Base-by-base conservation (phyloP, 92 coral and sea anemone genomes). In the Epizoanthus stellaris region DNA sequence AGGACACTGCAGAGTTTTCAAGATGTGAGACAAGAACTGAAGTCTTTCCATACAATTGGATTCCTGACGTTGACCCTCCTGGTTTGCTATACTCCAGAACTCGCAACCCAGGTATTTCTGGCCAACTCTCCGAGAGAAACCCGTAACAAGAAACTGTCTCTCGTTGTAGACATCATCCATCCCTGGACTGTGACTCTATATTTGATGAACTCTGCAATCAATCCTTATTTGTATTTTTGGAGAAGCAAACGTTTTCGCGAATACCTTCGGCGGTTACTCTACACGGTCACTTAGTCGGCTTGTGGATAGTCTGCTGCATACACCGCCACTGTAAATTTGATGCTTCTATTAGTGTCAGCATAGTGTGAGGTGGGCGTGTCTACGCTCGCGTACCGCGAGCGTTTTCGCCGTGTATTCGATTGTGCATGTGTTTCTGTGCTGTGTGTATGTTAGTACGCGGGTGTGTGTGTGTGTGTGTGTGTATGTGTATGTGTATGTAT, bases 181-280 rank as follows among this genome's bases (percentile, higher is more conserved):
- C 73, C 73, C 0, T 68, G 73, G 73, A 34, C 42, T 0, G 7
- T 68, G 5, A 68, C 73, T 1, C 40, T 68, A 47, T 14, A 34
- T 40, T 1, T 68, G 73, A 40, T 68, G 20, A 68, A 68, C 73
- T 68, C 73, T 68, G 43, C 73, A 19, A 68, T 68, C 49, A 68
- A 68, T 68, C 73, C 73, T 38, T 68, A 68, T 19, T 15, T 68
- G 73, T 68, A 68, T 68, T 68, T 68, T 43, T 68, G 73, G 73
- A 68, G 73, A 68, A 38, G 73, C 45, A 68, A 68, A 38, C 39
- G 42, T 8, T 68, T 68, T 19, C 73, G 73, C 34, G 20, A 25
- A 36, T 2, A 38, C 47, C 17, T 68, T 43, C 39, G 73, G 4
- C 20, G 42, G 23, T 43, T 68, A 43, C 38, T 68, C 73, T 68